phyloP scores from a whole-genome alignment of 2,797 vertebrate genomes.

The Remorina albescens region DNA sequence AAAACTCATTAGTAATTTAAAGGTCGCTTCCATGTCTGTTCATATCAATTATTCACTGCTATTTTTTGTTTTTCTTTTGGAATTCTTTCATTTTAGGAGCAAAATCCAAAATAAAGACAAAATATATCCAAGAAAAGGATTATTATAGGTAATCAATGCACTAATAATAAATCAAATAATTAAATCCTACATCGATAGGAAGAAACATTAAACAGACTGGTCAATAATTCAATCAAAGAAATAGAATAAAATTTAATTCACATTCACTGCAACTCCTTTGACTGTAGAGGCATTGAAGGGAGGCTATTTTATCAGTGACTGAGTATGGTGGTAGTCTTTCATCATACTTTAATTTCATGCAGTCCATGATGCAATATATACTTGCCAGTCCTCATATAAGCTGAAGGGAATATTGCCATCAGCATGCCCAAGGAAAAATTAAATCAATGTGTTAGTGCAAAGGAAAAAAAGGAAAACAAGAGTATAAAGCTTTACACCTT shows the following conservation, averaged over 20 bases:
- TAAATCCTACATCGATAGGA: neutral
- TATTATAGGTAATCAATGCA: neutral
- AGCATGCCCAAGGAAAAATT: conserved; percentile 29
- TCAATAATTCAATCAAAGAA: conserved; percentile 1
- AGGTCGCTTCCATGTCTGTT: conserved; percentile 66
- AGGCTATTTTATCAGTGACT: conserved; percentile 22
- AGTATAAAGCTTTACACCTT: conserved; percentile 21
- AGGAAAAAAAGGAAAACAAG: conserved; percentile 14
- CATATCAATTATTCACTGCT: conserved; percentile 77
- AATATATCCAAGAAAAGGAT: conserved; percentile 1
- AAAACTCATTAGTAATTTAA: conserved; percentile 83
- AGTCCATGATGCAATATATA: conserved; percentile 45
- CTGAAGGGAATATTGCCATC: conserved; percentile 33
- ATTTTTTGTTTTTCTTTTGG: conserved; percentile 42
- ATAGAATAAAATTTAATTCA: conserved; percentile 8
- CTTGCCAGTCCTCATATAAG: conserved; percentile 25
- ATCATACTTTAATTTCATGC: conserved; percentile 48
- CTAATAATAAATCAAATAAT: neutral
- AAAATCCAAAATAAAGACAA: conserved; percentile 34
- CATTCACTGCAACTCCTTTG: neutral
- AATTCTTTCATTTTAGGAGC: conserved; percentile 25
- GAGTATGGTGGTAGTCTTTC: conserved; percentile 30
- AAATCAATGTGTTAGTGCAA: conserved; percentile 7
- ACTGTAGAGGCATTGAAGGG: neutral
- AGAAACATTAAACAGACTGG: neutral